Conservation (phyloP, 2,888 invertebrate genomes). For the Drosophila paracracens region DNA sequence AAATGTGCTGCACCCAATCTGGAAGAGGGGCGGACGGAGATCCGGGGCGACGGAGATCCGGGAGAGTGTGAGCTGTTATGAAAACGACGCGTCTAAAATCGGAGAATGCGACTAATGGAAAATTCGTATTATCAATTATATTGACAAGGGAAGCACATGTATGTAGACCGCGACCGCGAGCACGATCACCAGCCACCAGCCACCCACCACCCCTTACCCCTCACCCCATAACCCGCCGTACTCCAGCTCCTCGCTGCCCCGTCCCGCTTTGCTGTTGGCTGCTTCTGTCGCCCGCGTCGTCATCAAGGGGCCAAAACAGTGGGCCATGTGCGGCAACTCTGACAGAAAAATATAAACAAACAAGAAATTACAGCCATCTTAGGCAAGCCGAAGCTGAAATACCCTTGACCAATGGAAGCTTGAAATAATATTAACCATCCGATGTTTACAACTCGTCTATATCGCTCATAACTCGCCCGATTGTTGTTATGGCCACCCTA, state of each 20-base stretch:
- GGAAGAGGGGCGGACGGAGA: background rate
- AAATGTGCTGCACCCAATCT: constrained; percentile 19
- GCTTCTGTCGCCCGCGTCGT: constrained; percentile 42
- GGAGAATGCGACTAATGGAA: constrained; percentile 83
- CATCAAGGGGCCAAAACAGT: constrained; percentile 41
- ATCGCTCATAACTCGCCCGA: background rate
- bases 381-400: background rate
- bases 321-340: constrained; percentile 26
- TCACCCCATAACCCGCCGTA: background rate
- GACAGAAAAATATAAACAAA: constrained; percentile 23
- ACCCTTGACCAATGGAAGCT: background rate
- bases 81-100: constrained; percentile 65
- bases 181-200: constrained; percentile 15
- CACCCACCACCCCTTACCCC: background rate
- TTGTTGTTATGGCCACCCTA: background rate
- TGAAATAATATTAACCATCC: background rate
- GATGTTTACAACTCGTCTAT: background rate
- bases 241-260: background rate
- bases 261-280: background rate
- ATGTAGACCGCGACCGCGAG: constrained; percentile 17
- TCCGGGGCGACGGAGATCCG: background rate
- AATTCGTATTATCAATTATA: constrained; percentile 84
- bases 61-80: constrained; percentile 37
- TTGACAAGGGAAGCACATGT: constrained; percentile 70
- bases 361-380: background rate